These are phyloP conservation scores for Heliconius hermathena DNA, from an alignment of 1,140 invertebrate species.

Conservation along the genomic window DNA sequence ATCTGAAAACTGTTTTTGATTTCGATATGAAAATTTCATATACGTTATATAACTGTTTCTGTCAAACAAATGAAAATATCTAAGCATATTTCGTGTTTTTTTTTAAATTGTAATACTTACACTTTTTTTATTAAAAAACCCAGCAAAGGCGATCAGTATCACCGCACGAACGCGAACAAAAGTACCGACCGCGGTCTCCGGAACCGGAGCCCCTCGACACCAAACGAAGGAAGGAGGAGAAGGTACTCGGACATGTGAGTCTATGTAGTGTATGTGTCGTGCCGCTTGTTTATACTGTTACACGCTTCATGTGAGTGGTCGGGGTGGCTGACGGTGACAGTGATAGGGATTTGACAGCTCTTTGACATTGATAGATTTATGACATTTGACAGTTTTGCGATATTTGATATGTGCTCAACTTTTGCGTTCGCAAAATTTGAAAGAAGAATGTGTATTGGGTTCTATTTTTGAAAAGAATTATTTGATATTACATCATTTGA, in stretches of 20 bases:
- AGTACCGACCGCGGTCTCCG: constrained; percentile 88
- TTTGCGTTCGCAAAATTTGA: too few species aligned
- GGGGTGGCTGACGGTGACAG: constrained; percentile 28
- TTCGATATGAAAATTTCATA: too few species aligned
- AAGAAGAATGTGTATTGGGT: too few species aligned
- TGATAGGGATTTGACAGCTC: not conserved
- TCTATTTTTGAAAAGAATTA: too few species aligned
- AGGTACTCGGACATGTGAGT: constrained; percentile 92
- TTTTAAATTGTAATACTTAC: too few species aligned
- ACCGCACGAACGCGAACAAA: constrained; percentile 91
- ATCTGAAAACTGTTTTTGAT: too few species aligned
- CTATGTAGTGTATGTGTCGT: constrained; percentile 77
- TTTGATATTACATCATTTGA: too few species aligned
- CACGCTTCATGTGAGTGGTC: constrained; percentile 14
- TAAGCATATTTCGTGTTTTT: too few species aligned
- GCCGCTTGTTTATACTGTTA: constrained; percentile 44
- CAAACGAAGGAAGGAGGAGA: constrained; percentile 93
- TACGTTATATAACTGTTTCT: too few species aligned
- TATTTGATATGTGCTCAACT: not conserved
- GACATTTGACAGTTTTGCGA: not conserved
- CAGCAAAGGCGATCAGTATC: constrained; percentile 90
- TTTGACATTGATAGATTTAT: not conserved
- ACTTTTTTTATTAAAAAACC: not conserved
- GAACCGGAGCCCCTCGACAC: constrained; percentile 86
- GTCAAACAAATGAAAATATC: too few species aligned